phyloP scores from a whole-genome alignment of 2,888 invertebrate species.

The Arge pagana region DNA sequence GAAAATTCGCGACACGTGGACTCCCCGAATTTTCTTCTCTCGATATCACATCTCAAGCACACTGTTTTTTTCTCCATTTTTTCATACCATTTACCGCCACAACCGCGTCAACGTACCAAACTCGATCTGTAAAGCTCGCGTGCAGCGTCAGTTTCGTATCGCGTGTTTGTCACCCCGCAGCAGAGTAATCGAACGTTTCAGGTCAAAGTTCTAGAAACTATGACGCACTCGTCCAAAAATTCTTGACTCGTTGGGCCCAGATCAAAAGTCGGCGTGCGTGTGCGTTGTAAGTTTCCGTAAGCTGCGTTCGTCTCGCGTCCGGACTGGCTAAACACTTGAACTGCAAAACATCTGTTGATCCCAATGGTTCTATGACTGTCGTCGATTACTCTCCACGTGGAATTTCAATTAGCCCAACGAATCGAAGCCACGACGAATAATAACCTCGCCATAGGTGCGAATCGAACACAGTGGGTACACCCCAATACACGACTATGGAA shows the following conservation, averaged over 20 bases:
- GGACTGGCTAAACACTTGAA: conserved; percentile 5
- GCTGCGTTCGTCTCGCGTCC: too few relatives aligned
- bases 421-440: too few relatives aligned
- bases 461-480: too few relatives aligned
- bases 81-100: too few relatives aligned
- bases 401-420: too few relatives aligned
- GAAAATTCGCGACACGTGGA: too few relatives aligned
- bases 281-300: not conserved
- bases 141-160: not conserved
- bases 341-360: conserved; percentile 3
- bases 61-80: not conserved
- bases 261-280: not conserved
- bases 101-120: too few relatives aligned
- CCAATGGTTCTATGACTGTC: not conserved
- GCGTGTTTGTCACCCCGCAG: not conserved
- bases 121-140: too few relatives aligned
- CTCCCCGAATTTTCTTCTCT: not conserved
- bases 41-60: not conserved
- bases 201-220: conserved; percentile 4
- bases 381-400: not conserved
- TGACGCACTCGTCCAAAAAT: conserved; percentile 15
- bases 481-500: too few relatives aligned
- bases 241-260: conserved; percentile 12
- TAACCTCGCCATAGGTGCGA: too few relatives aligned
- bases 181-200: conserved; percentile 10